Evolutionary conservation across 2,113 vertebrate genomes (phyloP), one percentile per base, ranked within the genome.

Genomic region (Passer domesticus): DNA sequence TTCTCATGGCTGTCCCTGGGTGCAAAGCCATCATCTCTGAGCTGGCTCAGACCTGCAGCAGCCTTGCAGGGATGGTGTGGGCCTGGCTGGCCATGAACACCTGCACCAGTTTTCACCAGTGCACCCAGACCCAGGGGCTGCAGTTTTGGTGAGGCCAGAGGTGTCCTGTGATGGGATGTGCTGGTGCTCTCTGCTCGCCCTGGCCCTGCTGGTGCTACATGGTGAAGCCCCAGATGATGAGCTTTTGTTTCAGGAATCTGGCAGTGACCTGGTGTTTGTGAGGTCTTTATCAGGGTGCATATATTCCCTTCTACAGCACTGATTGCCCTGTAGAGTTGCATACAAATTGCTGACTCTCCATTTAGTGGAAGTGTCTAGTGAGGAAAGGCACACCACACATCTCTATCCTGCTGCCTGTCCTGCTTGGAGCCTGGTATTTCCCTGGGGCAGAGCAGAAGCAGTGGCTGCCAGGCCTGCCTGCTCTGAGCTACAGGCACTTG

Each of bases 401-500:
- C 35, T 37, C 35, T 37, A 37, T 37, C 35, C 35, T 37, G 35
- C 35, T 37, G 46, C 25, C 24, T 31, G 49, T 25, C 31, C 60
- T 86, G 49, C 75, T 5, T 6, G 58, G 15, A 56, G 70, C 50
- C 50, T 50, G 67, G 46, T 4, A 3, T 28, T 31, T 53, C 5
- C 31, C 7, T 13, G n/a, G 52, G 77, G 39, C 23, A 19, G 3
- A 58, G 58, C 4, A 6, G 56, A 72, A 62, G 62, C 31, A 59
- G 31, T 4, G 63, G 58, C 52, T 67, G n/a, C 39, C 66, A 85
- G 37, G 11, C 22, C 15, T 30, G 33, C 44, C 66, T n/a, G 64
- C 59, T 47, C 69, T n/a, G 79, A 53, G 74, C 83, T 66, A 7
- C 0, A 5, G 49, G 41, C 23, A 28, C 9, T 0, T 0, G 67